A percentile compares a stretch with the other conserved stretches of the same genome.
Evolutionary conservation across 2,797 vertebrate genomes (phyloP).

Genomic region (Helarctos malayanus): DNA sequence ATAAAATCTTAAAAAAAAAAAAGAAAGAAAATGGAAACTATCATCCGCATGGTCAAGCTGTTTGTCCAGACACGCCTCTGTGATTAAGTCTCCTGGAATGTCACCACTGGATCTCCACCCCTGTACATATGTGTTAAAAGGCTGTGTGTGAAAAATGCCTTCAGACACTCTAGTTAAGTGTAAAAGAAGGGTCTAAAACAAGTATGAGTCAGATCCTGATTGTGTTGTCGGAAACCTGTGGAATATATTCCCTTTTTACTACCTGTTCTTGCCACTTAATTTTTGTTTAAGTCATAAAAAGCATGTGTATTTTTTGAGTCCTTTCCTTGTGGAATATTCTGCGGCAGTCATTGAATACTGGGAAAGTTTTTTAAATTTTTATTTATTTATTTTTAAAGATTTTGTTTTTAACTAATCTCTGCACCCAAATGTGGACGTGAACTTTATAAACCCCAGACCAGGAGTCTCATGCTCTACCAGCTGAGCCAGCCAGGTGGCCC

Average conservation of each 20-base stretch:
- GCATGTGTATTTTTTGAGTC: neutral
- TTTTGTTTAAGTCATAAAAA: conserved; percentile 31
- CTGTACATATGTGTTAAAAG: neutral
- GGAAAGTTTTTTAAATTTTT: neutral
- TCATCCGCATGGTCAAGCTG: conserved; percentile 46
- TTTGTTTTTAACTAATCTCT: neutral
- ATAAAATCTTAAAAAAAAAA: too few species aligned
- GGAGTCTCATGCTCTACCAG: neutral
- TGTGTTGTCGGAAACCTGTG: neutral
- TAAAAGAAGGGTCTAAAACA: neutral
- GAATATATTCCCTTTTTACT: neutral
- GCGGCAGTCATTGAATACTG: neutral
- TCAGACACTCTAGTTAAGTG: neutral
- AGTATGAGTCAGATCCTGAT: neutral
- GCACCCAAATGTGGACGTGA: neutral
- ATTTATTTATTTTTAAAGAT: neutral
- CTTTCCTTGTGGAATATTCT: neutral
- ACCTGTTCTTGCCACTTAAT: neutral
- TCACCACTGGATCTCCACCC: neutral
- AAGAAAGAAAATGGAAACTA: conserved; percentile 57
- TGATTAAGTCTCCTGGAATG: conserved; percentile 11
- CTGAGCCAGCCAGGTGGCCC: neutral
- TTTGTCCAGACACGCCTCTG: neutral
- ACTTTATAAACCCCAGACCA: neutral
- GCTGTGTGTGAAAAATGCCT: conserved; percentile 35